Percentiles rank a stretch among this genome's conserved stretches.
phyloP scores from a whole-genome alignment of 1,140 invertebrate species.

The Spodoptera frugiperda region DNA sequence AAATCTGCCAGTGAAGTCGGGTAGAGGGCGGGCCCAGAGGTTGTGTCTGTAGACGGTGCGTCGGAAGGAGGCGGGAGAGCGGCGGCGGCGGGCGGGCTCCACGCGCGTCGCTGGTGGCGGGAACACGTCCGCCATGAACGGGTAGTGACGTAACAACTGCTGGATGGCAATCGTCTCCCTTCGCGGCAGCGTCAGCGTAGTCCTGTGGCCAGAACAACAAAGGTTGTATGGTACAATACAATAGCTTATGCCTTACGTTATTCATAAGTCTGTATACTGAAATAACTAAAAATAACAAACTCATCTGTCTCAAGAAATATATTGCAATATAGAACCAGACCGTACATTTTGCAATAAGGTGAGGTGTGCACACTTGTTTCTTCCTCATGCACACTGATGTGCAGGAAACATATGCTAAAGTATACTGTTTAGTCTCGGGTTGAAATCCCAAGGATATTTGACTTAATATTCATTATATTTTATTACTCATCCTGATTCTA shows the following conservation, averaged over 20 bases:
- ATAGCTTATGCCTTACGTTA: not conserved
- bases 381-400: too few species aligned
- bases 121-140: constrained; percentile 73
- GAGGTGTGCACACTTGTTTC: too few species aligned
- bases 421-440: too few species aligned
- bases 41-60: constrained; percentile 92
- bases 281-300: too few species aligned
- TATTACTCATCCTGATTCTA: too few species aligned
- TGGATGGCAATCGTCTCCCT: constrained; percentile 85
- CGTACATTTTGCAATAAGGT: too few species aligned
- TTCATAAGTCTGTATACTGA: too few species aligned
- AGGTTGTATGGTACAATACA: not conserved
- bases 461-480: too few species aligned
- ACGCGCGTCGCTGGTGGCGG: constrained; percentile 50
- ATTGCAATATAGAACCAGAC: too few species aligned
- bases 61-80: constrained; percentile 82
- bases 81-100: constrained; percentile 60
- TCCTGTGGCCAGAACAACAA: constrained; percentile 72
- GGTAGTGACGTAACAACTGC: constrained; percentile 85
- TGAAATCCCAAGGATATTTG: too few species aligned
- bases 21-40: constrained; percentile 90
- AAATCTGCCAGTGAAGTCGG: constrained; percentile 89
- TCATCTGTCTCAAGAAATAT: too few species aligned
- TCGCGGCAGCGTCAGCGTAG: constrained; percentile 87
- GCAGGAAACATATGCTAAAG: too few species aligned